Evolutionary conservation across 2,113 vertebrate genomes (phyloP), one percentile per base, ranked within the genome.

Genomic region (Delphinapterus leucas): DNA sequence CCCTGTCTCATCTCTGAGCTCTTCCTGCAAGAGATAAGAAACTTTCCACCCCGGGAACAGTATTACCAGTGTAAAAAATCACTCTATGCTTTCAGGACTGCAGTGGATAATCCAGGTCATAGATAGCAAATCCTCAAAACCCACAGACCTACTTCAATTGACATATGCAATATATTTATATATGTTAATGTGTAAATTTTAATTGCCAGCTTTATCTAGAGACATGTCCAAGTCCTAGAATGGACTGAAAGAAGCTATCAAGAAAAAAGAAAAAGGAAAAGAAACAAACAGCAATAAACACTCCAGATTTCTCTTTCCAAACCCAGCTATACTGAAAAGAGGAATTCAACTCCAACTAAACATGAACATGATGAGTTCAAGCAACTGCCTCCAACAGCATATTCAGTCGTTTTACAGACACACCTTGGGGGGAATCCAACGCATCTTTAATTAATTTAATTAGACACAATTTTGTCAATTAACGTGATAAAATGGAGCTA

Each of bases 381-480:
- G 20, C 26, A 84, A 38, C 73, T 58, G 33, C 15, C 47, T 95
- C 93, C 74, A 58, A 67, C 23, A 94, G 38, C 14, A 95, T 91
- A 93, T 71, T 84, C 68, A 92, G 67, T 92, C 36, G 2, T 98
- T 89, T 26, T 76, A 95, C 31, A 81, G 94, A 87, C 38, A 80
- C n/a, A 97, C 96, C 55, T 95, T 95, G 87, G 90, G 90, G 68
- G 81, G 74, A 96, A 81, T 73, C 44, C 81, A 93, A 55, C 60
- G 47, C 33, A 47, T 95, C 31, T 97, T 95, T 97, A 97, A 96
- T 98, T 97, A 98, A 98, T 97, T 98, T 94, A 97, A 97, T 95
- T 89, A 95, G 84, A 96, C 97, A n/a, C 21, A 96, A 73, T 96
- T 55, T 3, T 96, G 93, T 97, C 92, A 90, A 93, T 98, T 98